These are phyloP conservation scores for Dermatemys mawii DNA, from an alignment of 2,113 vertebrate species.

Conservation along the genomic window DNA sequence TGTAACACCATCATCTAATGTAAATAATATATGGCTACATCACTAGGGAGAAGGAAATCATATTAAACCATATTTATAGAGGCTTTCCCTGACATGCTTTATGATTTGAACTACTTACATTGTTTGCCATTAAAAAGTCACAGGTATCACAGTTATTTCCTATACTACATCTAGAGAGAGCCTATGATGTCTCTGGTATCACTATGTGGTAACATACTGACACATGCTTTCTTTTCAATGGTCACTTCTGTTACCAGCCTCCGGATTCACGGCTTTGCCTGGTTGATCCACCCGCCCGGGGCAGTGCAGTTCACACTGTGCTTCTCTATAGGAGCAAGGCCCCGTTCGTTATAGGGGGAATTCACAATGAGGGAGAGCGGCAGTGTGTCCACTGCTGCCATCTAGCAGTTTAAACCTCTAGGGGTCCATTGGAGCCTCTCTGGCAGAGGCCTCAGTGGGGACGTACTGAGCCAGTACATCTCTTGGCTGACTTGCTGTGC, in stretches of 20 bases:
- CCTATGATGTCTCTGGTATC: neutral
- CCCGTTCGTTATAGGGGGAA: neutral
- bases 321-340: neutral
- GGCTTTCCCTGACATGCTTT: neutral
- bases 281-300: neutral
- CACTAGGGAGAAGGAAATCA: neutral
- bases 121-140: neutral
- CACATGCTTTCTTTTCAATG: neutral
- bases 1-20: neutral
- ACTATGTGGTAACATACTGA: neutral
- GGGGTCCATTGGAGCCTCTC: neutral
- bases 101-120: neutral
- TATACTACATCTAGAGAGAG: neutral
- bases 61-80: neutral
- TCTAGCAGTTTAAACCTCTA: neutral
- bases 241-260: neutral
- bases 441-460: neutral
- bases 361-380: accelerated
- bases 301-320: neutral
- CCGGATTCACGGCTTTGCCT: constrained; percentile 9
- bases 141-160: neutral
- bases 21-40: neutral
- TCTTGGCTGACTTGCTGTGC: neutral
- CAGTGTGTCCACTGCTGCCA: neutral
- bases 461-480: neutral